Conservation (phyloP, 2,797 vertebrate species). For the Urosaurus nigricauda region DNA sequence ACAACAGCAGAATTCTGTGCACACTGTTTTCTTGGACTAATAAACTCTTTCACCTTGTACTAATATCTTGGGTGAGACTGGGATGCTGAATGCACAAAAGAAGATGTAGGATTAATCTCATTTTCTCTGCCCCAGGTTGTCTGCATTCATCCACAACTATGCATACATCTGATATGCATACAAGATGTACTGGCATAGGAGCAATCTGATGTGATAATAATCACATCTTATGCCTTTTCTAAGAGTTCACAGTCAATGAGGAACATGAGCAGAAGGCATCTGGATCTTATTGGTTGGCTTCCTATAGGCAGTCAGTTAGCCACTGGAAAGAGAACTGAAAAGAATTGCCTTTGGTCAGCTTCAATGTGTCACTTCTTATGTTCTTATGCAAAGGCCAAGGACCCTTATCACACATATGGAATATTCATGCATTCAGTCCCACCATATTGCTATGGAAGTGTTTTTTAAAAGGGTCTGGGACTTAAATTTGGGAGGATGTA, state of each 20-base stretch:
- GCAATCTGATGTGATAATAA: not conserved
- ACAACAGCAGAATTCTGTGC: not conserved
- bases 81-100: not conserved
- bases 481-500: not conserved
- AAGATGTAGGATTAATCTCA: not conserved
- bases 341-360: too few relatives aligned
- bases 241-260: not conserved
- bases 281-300: too few relatives aligned
- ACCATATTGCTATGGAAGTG: not conserved
- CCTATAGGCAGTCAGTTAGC: too few relatives aligned
- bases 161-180: not conserved
- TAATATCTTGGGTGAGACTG: not conserved
- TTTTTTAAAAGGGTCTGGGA: not conserved
- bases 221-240: not conserved
- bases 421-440: not conserved
- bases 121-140: not conserved
- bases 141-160: not conserved
- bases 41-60: not conserved
- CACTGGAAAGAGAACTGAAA: too few relatives aligned
- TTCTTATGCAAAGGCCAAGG: not conserved
- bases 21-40: not conserved
- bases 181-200: not conserved
- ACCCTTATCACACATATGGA: not conserved
- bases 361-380: too few relatives aligned
- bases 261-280: not conserved